Evolutionary conservation across 2,888 invertebrate genomes (phyloP), one percentile per base, ranked within the genome.

Genomic region (Acleris sparsana): DNA sequence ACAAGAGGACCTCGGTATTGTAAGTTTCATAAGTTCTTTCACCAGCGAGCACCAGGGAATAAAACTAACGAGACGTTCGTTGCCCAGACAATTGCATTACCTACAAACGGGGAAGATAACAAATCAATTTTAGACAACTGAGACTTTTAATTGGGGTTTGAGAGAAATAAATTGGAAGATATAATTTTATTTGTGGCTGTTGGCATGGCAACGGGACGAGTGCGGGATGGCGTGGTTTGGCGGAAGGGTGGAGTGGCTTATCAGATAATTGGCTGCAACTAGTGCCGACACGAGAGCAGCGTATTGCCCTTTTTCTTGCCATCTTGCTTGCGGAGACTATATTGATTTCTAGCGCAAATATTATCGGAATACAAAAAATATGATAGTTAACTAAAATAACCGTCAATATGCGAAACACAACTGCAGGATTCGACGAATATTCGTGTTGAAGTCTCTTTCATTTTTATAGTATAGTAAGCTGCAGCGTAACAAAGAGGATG

Each of bases 231-330:
- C 49, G 55, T 56, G 53, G 59, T 58, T 62, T 55, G 53, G 67
- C 60, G 63, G 75, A 79, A 80, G 82, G 78, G 76, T 75, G 79
- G 74, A 73, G 76, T 78, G 72, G 75, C 85, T 87, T 89, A 89
- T 89, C 89, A 86, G 86, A 89, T 89, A 89, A 89, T 89, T 87
- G 87, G 82, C 79, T 86, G 81, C 81, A 84, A 80, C 76, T 80
- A 79, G 78, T 79, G 76, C 77, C 77, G 80, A 80, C 81, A 73
- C 71, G 78, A 73, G 71, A 75, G 76, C 76, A 78, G 78, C 75
- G 75, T 68, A 70, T 69, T 69, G 63, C 71, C 69, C 72, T 72
- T 72, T 74, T 70, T 69, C 69, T 70, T 70, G 69, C 58, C 52
- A 62, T 52, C 70, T 70, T 63, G 71, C 71, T 70, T 67, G 70